Conservation (phyloP, 2,797 vertebrate species). For the Macroramphosus scolopax region DNA sequence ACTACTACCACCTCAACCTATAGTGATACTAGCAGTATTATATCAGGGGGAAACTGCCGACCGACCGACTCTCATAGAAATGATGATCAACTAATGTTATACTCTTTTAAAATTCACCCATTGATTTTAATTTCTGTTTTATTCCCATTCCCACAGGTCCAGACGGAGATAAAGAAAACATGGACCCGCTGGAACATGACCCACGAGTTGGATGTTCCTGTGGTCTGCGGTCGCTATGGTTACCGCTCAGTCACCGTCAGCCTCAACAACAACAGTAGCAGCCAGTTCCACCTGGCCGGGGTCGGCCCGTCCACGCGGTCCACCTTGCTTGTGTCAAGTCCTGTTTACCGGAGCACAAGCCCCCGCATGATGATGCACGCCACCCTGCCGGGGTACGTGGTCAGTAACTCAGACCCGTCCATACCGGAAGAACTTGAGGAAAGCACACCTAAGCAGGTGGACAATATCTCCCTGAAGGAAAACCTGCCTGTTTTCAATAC, state of each 20-base stretch:
- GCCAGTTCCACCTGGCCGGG: constrained; percentile 78
- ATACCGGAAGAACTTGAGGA: constrained; percentile 68
- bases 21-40: too few species aligned
- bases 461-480: constrained; percentile 72
- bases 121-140: not conserved
- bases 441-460: constrained; percentile 62
- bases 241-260: constrained; percentile 82
- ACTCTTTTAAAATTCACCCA: not conserved
- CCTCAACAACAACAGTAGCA: constrained; percentile 82
- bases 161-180: constrained; percentile 87
- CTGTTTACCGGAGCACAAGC: constrained; percentile 34
- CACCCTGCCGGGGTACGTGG: constrained; percentile 83
- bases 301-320: constrained; percentile 60
- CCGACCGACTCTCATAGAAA: too few species aligned
- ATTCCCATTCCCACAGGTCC: constrained; percentile 73
- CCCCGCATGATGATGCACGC: constrained; percentile 50
- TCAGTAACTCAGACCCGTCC: constrained; percentile 81
- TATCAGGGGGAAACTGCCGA: too few species aligned
- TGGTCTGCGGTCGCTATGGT: constrained; percentile 76
- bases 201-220: constrained; percentile 80
- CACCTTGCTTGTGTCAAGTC: constrained; percentile 71
- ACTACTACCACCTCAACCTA: too few species aligned
- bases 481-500: constrained; percentile 37
- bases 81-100: too few species aligned
- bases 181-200: constrained; percentile 86